A percentile compares a stretch with the other conserved stretches of the same genome.
Conservation (phyloP, 2,888 invertebrate species). For the Hecatera dysodea region DNA sequence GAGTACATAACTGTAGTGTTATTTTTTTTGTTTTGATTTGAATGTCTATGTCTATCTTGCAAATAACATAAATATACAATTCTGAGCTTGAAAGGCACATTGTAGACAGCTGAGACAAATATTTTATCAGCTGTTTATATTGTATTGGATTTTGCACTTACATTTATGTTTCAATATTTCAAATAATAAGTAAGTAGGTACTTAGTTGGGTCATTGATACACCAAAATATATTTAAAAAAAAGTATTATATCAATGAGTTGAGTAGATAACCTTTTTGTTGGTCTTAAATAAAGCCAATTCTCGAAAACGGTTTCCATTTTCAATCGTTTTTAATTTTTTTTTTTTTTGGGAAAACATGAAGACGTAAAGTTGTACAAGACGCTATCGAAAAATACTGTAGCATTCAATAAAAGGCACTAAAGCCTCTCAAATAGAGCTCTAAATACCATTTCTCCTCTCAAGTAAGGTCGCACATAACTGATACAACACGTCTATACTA, state of each 20-base stretch:
- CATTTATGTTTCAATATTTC: neutral
- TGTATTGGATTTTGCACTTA: neutral
- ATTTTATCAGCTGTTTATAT: constrained; percentile 12
- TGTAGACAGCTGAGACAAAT: constrained; percentile 24
- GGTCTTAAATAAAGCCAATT: neutral
- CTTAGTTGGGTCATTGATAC: too few species aligned
- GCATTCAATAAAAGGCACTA: constrained; percentile 6
- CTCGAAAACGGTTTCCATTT: neutral
- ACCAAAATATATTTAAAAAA: too few species aligned
- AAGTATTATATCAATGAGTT: too few species aligned
- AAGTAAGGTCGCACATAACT: constrained; percentile 5
- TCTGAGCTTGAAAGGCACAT: constrained; percentile 5
- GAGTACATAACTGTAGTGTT: neutral
- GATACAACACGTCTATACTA: neutral
- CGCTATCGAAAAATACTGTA: neutral
- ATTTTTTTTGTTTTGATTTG: neutral
- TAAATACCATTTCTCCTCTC: neutral
- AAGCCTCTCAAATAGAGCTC: neutral
- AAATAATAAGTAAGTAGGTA: neutral
- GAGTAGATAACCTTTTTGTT: too few species aligned
- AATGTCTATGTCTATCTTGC: neutral
- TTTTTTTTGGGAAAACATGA: neutral
- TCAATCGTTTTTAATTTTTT: neutral
- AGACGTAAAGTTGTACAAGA: neutral
- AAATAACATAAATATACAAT: neutral